These are phyloP conservation scores for Caenorhabditis briggsae DNA, from an alignment of 1,140 invertebrate genomes.

Conservation along the genomic window DNA sequence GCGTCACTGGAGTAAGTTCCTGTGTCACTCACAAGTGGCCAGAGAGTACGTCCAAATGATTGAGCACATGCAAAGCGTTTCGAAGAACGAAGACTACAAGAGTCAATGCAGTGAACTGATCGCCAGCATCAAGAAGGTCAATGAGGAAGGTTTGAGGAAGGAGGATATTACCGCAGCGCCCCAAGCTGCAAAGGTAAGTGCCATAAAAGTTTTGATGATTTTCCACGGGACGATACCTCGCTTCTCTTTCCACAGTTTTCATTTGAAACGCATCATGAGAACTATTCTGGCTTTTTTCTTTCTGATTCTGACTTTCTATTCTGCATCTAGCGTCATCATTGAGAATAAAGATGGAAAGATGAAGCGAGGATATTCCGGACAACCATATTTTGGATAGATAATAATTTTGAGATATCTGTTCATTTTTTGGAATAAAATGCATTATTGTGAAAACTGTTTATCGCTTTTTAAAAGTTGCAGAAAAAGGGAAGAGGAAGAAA, in stretches of 20 bases:
- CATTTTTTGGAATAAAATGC: neutral
- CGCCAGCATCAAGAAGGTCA: neutral
- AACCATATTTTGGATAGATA: conserved; percentile 30
- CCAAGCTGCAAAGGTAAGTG: neutral
- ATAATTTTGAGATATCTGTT: neutral
- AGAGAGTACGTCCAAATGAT: neutral
- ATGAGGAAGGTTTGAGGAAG: conserved; percentile 11
- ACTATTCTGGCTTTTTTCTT: neutral
- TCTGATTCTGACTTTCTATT: conserved; percentile 9
- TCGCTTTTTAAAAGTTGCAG: neutral
- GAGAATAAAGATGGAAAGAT: conserved; percentile 42
- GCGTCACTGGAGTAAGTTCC: conserved; percentile 44
- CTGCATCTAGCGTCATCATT: conserved; percentile 17
- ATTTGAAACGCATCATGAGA: neutral
- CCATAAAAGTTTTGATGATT: neutral
- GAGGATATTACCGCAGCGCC: conserved; percentile 20
- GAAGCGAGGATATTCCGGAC: conserved; percentile 36
- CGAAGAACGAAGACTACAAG: conserved; percentile 21
- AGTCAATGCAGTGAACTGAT: conserved; percentile 3
- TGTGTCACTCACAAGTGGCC: neutral
- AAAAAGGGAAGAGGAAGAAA: neutral
- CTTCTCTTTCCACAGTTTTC: neutral
- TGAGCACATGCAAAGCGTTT: neutral
- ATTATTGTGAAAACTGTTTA: neutral
- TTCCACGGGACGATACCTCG: neutral